Base-by-base conservation (phyloP, 2,113 vertebrate genomes). In the Benitochromis conjunctus region DNA sequence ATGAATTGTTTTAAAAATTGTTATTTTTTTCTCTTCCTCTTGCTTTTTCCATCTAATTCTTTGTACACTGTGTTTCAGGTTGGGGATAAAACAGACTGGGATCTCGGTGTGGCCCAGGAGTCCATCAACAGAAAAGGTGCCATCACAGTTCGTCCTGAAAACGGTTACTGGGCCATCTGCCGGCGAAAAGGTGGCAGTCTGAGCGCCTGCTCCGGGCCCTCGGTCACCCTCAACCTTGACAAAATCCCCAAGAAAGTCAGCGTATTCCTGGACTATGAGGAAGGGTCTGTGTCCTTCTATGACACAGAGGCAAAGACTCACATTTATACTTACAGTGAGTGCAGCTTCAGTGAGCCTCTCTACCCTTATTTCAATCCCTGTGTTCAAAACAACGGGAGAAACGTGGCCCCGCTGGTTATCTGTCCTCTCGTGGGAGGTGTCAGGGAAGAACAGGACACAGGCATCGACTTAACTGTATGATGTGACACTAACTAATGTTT, bases 191-290 rank as follows among this genome's bases (percentile, higher is more conserved):
- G 91, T 3, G 86, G 90, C 43, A 83, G 83, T 3, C 80, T 94
- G 13, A 83, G n/a, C 0, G 92, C 91, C 55, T 94, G 94, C 9
- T 3, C 88, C 3, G 9, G 81, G 8, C 92, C 91, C 14, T 86
- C 62, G 5, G 0, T 88, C 34, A 1, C 92, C 16, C 95, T 97
- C 88, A 79, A 29, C 9, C 95, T 89, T 77, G 81, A 10, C 60
- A 89, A 88, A 87, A 93, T 3, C 2, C 96, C 96, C 2, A 92
- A 92, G 43, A 91, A 94, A n/a, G 95, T 97, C 0, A 96, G 95
- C 1, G 82, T 97, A 19, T 97, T 97, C 60, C 78, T 97, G 86
- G 95, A 97, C 86, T 96, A 96, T 1, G 95, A 97, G 19, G 95
- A 92, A 0, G 94, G 96, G 1, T 86, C 81, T 0, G 93, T 97